These are phyloP conservation scores for Drosophila rellima DNA, from an alignment of 2,888 invertebrate genomes.

Conservation along the genomic window DNA sequence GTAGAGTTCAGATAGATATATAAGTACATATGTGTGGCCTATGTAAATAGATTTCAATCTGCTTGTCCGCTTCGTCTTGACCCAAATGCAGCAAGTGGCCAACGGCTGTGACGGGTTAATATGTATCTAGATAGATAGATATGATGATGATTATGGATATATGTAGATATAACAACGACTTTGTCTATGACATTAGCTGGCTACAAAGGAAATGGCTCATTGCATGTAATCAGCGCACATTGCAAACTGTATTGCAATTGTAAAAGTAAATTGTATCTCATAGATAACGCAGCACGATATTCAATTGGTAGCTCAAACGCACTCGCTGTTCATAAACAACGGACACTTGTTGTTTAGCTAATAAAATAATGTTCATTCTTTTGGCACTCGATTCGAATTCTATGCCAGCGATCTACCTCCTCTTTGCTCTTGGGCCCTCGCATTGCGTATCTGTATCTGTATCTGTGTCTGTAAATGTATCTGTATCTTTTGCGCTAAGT, in stretches of 20 bases:
- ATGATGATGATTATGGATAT: conserved; percentile 2
- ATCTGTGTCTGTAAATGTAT: conserved; percentile 31
- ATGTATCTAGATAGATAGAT: neutral
- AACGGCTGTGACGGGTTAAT: conserved; percentile 28
- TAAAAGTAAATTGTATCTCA: conserved; percentile 64
- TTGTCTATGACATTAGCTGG: conserved; percentile 23
- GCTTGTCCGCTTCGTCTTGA: conserved; percentile 31
- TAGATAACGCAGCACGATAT: conserved; percentile 57
- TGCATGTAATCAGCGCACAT: conserved; percentile 65
- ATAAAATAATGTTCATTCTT: conserved; percentile 65
- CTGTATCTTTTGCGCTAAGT: conserved; percentile 71
- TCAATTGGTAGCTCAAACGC: conserved; percentile 58
- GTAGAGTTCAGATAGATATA: neutral
- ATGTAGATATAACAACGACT: conserved; percentile 30
- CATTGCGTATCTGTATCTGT: conserved; percentile 16
- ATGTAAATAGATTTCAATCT: conserved; percentile 8
- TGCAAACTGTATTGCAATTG: conserved; percentile 55
- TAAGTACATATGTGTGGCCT: neutral
- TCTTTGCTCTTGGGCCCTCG: neutral
- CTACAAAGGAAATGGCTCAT: conserved; percentile 72
- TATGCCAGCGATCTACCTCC: conserved; percentile 51
- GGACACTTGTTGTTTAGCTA: conserved; percentile 65
- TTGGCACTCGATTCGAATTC: conserved; percentile 29
- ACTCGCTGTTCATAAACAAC: conserved; percentile 52
- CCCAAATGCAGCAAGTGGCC: conserved; percentile 49